These are phyloP conservation scores for Cheilosia grossa DNA, from an alignment of 2,888 invertebrate species.

Conservation along the genomic window DNA sequence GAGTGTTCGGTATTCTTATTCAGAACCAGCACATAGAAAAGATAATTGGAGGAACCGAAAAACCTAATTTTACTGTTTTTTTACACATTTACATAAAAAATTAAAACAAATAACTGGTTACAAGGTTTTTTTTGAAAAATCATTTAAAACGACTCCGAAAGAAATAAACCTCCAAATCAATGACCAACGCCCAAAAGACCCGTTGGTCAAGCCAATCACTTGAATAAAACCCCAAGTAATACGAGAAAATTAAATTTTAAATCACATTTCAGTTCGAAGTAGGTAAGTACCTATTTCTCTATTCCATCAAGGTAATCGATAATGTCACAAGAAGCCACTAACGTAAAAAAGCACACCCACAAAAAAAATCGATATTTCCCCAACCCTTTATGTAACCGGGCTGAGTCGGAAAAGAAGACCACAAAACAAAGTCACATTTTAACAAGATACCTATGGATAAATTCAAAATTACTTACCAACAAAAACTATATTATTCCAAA, in stretches of 20 bases:
- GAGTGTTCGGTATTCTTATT: no score
- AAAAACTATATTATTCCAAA: slow-evolving; percentile 59
- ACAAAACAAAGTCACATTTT: slow-evolving; percentile 10
- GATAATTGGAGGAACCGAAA: no score
- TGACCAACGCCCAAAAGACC: slow-evolving; percentile 7
- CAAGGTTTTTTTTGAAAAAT: no score
- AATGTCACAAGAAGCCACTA: slow-evolving; percentile 33
- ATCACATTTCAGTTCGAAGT: slow-evolving; percentile 9
- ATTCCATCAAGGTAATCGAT: slow-evolving; percentile 47
- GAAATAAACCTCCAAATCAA: no score
- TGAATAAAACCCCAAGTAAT: neutral
- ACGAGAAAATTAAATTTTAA: slow-evolving; percentile 19
- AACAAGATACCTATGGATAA: neutral
- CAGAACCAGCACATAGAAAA: no score
- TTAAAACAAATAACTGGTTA: no score
- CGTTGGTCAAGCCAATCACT: neutral
- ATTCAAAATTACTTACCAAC: slow-evolving; percentile 42
- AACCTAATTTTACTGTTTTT: no score
- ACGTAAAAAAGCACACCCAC: slow-evolving; percentile 44
- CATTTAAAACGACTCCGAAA: no score
- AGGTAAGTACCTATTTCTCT: neutral
- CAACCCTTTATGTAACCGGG: slow-evolving; percentile 70
- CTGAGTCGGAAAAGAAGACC: slow-evolving; percentile 4
- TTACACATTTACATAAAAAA: no score
- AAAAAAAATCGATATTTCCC: slow-evolving; percentile 62